Conservation (phyloP, 1,140 invertebrate genomes). For the Cyclina sinensis region DNA sequence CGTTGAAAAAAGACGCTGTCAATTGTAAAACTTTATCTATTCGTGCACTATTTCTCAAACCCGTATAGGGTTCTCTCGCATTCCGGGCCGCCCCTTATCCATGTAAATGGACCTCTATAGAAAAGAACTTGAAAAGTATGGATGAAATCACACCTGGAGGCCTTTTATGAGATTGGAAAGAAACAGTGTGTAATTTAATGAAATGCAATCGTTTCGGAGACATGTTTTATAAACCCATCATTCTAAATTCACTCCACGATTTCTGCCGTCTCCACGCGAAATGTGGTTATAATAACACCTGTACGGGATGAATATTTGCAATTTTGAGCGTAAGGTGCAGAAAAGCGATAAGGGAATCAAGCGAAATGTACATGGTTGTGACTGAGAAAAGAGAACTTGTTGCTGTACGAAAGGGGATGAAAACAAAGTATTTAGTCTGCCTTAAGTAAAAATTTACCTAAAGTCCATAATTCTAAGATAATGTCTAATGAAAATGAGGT, state of each 20-base stretch:
- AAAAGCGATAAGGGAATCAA: too few species aligned
- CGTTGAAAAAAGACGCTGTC: slow-evolving; percentile 9
- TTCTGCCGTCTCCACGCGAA: not conserved
- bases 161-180: not conserved
- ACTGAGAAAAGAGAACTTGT: too few species aligned
- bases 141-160: slow-evolving; percentile 52
- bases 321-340: too few species aligned
- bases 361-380: too few species aligned
- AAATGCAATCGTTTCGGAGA: slow-evolving; percentile 44
- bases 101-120: slow-evolving; percentile 22
- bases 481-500: too few species aligned
- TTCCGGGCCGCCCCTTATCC: slow-evolving; percentile 46
- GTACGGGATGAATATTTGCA: too few species aligned
- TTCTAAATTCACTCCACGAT: slow-evolving; percentile 14
- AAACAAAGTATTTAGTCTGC: too few species aligned
- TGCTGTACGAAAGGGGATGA: too few species aligned
- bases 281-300: too few species aligned
- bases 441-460: too few species aligned
- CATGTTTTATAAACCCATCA: slow-evolving; percentile 51
- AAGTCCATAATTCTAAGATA: too few species aligned
- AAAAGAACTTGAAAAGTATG: not conserved
- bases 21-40: slow-evolving; percentile 23
- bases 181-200: slow-evolving; percentile 49
- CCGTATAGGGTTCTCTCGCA: not conserved
- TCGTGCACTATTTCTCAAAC: slow-evolving; percentile 3